Conservation (phyloP, 2,888 invertebrate species). For the Crocallis elinguaria region DNA sequence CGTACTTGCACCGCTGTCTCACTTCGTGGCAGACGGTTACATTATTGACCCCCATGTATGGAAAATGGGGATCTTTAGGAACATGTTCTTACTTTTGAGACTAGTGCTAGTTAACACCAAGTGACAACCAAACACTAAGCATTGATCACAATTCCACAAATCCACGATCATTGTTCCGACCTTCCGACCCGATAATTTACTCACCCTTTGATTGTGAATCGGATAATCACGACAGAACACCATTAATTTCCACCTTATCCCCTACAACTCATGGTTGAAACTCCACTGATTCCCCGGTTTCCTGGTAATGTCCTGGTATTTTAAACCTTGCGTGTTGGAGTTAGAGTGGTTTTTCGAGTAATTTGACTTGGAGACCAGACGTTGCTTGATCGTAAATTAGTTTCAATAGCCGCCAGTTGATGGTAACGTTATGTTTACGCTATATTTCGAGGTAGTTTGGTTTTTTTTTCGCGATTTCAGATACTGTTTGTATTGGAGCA, state of each 20-base stretch:
- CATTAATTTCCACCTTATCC: conserved; percentile 4
- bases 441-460: conserved; percentile 16
- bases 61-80: no score
- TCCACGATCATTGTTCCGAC: conserved; percentile 27
- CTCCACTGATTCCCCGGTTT: no score
- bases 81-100: no score
- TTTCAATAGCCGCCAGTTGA: conserved; percentile 28
- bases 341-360: conserved; percentile 16
- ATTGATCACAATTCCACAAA: conserved; percentile 7
- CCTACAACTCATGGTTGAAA: conserved; percentile 2
- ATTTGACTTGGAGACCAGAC: conserved; percentile 17
- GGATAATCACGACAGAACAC: conserved; percentile 7
- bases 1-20: no score
- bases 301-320: no score
- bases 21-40: no score
- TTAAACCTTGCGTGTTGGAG: background rate
- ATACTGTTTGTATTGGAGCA: conserved; percentile 13
- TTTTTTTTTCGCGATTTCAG: conserved; percentile 21
- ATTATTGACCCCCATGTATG: no score
- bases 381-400: conserved; percentile 28
- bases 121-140: background rate
- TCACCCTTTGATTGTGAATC: conserved; percentile 22
- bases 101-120: background rate
- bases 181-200: conserved; percentile 29
- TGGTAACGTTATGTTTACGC: conserved; percentile 34